Percentiles rank a stretch among this genome's conserved stretches.
Conservation (phyloP, 2,797 vertebrate genomes). For the Lacerta bilineata region DNA sequence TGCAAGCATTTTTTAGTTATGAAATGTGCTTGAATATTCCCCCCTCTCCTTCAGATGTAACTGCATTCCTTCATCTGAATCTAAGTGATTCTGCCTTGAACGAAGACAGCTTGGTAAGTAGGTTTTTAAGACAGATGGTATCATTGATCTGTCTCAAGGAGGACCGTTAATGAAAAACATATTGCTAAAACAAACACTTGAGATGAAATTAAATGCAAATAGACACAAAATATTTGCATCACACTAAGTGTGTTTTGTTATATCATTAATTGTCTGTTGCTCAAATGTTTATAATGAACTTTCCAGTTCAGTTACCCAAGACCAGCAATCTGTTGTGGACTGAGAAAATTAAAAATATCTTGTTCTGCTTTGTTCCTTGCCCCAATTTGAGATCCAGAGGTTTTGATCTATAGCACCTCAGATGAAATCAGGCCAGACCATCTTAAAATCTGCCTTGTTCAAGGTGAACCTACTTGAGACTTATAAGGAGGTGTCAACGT, state of each 20-base stretch:
- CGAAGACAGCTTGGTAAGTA: conserved; percentile 8
- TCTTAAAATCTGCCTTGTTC: neutral
- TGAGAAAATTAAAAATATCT: neutral
- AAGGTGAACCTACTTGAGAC: neutral
- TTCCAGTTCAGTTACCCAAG: neutral
- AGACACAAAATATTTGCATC: conserved; percentile 27
- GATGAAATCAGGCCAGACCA: neutral
- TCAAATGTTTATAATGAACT: conserved; percentile 36
- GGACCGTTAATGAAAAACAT: conserved; percentile 20
- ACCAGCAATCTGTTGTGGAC: neutral
- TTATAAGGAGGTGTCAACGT: too few relatives aligned
- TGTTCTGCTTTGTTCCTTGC: conserved; percentile 17
- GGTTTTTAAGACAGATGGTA: neutral
- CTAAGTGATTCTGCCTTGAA: conserved; percentile 20
- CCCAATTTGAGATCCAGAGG: neutral
- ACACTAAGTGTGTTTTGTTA: conserved; percentile 17
- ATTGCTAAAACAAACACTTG: conserved; percentile 14
- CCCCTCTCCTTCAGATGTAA: neutral
- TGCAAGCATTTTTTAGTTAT: neutral
- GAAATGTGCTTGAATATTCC: conserved; percentile 1
- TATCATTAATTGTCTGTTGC: conserved; percentile 6
- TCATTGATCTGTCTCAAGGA: neutral
- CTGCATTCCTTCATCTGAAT: neutral
- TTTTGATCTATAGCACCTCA: neutral
- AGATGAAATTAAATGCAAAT: conserved; percentile 11